A percentile compares a stretch with the other conserved stretches of the same genome.
Evolutionary conservation across 2,113 vertebrate genomes (phyloP).

Genomic region (Cyprinodon variegatus): DNA sequence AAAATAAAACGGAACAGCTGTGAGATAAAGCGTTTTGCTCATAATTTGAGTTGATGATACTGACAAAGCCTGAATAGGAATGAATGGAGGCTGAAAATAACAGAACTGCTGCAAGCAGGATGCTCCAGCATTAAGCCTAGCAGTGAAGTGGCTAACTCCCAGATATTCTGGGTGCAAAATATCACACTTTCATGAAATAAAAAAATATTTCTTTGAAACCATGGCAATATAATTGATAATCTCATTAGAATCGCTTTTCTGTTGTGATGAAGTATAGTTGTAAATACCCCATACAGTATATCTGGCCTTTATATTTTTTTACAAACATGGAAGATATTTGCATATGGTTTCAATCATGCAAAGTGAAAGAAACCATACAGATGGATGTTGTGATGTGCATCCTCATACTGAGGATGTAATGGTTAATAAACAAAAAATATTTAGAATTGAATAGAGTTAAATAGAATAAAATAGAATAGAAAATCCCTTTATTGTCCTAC

Average conservation of each 20-base stretch:
- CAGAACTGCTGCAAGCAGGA: slow-evolving; percentile 27
- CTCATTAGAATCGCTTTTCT: background rate
- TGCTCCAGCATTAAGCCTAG: slow-evolving; percentile 28
- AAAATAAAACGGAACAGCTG: slow-evolving; percentile 61
- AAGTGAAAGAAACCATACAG: background rate
- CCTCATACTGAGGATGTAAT: background rate
- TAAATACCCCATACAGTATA: background rate
- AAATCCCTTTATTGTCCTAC: too few species aligned
- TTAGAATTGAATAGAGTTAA: background rate
- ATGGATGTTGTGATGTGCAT: background rate
- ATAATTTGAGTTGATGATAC: slow-evolving; percentile 6
- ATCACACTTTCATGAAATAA: background rate
- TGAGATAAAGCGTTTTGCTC: slow-evolving; percentile 41
- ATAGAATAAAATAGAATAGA: too few species aligned
- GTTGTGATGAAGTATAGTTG: background rate
- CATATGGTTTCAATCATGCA: too few species aligned
- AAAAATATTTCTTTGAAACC: background rate
- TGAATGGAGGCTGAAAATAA: slow-evolving; percentile 53
- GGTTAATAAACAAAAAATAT: background rate
- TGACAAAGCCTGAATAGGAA: slow-evolving; percentile 34
- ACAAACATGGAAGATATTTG: background rate
- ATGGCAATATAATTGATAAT: background rate
- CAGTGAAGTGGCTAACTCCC: slow-evolving; percentile 3
- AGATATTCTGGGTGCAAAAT: background rate
- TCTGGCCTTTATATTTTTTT: background rate